Evolutionary conservation across 37 sponge, comb jelly and placozoan species (phyloP).

Genomic region (Mnemiopsis leidyi): DNA sequence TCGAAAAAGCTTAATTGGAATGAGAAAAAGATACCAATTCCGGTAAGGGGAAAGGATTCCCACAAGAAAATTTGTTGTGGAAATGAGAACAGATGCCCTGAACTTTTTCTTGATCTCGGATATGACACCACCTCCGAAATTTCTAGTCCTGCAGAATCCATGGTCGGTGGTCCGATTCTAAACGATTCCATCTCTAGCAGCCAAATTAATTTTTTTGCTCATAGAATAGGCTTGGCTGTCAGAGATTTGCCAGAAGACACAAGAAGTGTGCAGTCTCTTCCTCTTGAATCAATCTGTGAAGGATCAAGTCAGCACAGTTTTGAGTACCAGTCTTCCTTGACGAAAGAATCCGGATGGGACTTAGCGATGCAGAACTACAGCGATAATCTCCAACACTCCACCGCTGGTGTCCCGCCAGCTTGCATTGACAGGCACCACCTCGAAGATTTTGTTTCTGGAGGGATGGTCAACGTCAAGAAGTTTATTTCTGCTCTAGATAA

Average conservation of each 20-base stretch:
- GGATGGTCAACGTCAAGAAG: background rate
- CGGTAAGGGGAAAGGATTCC: no score
- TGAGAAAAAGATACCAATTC: no score
- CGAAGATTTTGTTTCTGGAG: background rate
- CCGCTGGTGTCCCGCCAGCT: background rate
- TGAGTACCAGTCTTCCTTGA: background rate
- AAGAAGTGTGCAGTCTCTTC: slow-evolving; percentile 9
- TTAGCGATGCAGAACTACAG: background rate
- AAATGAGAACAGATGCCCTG: no score
- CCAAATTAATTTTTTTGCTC: no score
- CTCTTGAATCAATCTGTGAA: background rate
- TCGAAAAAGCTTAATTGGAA: no score
- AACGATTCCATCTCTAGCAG: background rate
- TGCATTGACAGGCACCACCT: slow-evolving; percentile 4
- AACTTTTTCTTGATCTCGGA: background rate
- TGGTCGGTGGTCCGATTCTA: background rate
- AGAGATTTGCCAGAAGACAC: background rate
- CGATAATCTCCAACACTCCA: background rate
- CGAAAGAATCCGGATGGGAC: background rate
- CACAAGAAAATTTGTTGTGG: no score
- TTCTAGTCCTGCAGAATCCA: background rate
- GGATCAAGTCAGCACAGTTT: background rate
- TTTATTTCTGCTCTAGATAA: background rate
- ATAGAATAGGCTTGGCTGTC: background rate
- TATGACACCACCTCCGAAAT: background rate